Percentiles rank a stretch among this genome's conserved stretches.
phyloP scores from a whole-genome alignment of 2,888 invertebrate species.

The Polydesmus complanatus region DNA sequence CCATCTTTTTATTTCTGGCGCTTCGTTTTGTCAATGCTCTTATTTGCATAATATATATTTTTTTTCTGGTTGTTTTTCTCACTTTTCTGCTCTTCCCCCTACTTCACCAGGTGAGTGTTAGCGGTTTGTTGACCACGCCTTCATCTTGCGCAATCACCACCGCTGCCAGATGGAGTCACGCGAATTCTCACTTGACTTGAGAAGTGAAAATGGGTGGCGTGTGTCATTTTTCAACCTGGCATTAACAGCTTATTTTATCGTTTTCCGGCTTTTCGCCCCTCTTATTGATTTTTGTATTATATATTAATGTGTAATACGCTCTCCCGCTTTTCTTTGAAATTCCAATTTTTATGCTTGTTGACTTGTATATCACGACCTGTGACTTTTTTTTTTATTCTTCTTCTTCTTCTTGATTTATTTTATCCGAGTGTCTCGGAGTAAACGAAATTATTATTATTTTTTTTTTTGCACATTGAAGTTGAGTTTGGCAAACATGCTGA shows the following conservation, averaged over 20 bases:
- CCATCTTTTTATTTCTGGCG: no score
- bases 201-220: not conserved
- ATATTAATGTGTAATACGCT: no score
- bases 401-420: no score
- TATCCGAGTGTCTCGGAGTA: no score
- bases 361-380: not conserved
- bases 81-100: not conserved
- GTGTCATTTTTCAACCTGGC: not conserved
- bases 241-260: not conserved
- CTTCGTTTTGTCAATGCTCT: no score
- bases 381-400: no score
- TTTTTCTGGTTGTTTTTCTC: not conserved
- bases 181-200: not conserved
- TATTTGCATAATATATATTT: no score
- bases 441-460: no score
- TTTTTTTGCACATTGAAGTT: no score
- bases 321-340: not conserved
- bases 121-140: not conserved
- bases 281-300: not conserved
- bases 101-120: not conserved
- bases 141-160: not conserved
- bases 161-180: not conserved
- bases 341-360: not conserved
- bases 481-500: no score
- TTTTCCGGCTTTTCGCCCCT: not conserved